Evolutionary conservation across 1,140 invertebrate genomes (phyloP), one percentile per base, ranked within the genome.

Genomic region (Trissolcus basalis): DNA sequence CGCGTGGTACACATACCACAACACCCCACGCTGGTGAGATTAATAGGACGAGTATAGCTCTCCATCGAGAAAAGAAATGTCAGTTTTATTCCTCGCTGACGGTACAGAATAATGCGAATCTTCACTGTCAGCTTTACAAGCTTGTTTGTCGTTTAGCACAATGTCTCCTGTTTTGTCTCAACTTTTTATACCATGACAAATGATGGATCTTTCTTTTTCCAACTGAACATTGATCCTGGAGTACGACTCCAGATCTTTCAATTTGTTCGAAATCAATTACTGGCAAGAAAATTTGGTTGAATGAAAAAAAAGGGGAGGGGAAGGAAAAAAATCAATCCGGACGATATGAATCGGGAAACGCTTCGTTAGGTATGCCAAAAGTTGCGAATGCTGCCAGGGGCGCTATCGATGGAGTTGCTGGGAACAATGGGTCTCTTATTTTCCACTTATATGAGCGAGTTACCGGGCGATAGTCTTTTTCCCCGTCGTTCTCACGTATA

Each of bases 351-450:
- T 54, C n/a, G 50, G 54, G 19, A 47, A 55, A 58, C 33, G 47
- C 39, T 60, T 60, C 51, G 55, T 55, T 70, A 61, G 44, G 48
- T 49, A 61, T 70, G 55, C 67, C 12, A 13, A 65, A 72, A 53
- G 53, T 64, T 58, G 59, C 19, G 6, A 53, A 45, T 47, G 39
- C 36, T 49, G 47, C 45, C 27, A 44, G 49, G 49, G 27, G 63
- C 32, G 39, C 33, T 47, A 72, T 72, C 68, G 78, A 78, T 72
- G 64, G 76, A 81, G 71, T 81, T 76, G 68, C 65, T 61, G 39
- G 61, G 72, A 82, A 86, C 84, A 85, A 85, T 84, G 80, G 80
- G 73, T 80, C 80, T 84, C 78, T 85, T 83, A 85, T 83, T 85
- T 84, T 80, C 80, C 80, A 85, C 83, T 86, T 84, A 83, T 75